Evolutionary conservation across 2,797 vertebrate genomes (phyloP), one percentile per base, ranked within the genome.

Genomic region (Discoglossus pictus): DNA sequence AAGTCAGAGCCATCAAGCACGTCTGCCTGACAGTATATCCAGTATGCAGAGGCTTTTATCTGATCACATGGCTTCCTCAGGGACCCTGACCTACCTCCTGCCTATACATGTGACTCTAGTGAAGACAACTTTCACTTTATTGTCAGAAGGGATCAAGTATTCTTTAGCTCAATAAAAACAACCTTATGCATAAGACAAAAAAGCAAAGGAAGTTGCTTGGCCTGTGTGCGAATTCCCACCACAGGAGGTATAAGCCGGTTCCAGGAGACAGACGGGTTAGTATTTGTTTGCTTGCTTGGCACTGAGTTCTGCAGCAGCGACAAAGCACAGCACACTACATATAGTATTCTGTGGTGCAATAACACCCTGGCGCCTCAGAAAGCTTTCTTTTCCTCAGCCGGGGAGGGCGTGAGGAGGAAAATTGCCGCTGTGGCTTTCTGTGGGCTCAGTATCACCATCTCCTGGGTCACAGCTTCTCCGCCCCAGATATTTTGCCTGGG

Each of bases 201-300:
- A 15, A 86, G 80, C 78, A 79, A 81, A 82, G 83, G 76, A 83
- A 89, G 84, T 87, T 82, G 79, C 71, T 66, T 70, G 76, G 83
- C 78, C 80, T 78, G 73, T 77, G 76, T 83, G 76, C 54, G 68
- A 76, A 54, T 63, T 78, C 69, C 60, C 82, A 65, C 83, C 75
- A 77, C 78, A 20, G 80, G 82, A 70, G 80, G 75, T 43, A 54
- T 75, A 66, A 73, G 62, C 36, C 63, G 72, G 76, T 83, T 80
- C 83, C 83, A 81, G 84, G 76, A 84, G 83, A 76, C 82, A 81
- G 79, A 73, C 54, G 84, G 82, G 74, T 56, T 79, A 76, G 77
- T 78, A 55, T 80, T 87, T 83, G 81, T 83, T 79, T 78, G 68
- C 77, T 64, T 16, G 79, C 74, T 82, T 83, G 84, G 85, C 82